Evolutionary conservation across 1,140 invertebrate genomes (phyloP).

Genomic region (Tetraneura akinire): DNA sequence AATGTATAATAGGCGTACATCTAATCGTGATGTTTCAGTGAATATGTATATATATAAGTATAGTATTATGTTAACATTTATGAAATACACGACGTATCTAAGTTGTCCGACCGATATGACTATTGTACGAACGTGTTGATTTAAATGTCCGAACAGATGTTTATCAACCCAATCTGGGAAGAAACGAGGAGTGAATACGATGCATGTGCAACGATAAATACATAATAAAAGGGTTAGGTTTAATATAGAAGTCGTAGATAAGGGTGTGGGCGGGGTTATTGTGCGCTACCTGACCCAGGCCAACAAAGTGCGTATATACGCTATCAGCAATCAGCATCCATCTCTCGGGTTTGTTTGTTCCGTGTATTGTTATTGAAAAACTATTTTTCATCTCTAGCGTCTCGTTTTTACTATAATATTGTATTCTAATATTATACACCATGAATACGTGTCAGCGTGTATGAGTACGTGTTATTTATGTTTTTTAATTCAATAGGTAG

Average conservation of each 20-base stretch:
- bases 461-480: no score
- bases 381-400: constrained; percentile 33
- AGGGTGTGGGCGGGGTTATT: constrained; percentile 35
- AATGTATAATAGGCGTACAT: not conserved
- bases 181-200: constrained; percentile 9
- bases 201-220: not conserved
- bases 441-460: no score
- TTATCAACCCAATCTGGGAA: constrained; percentile 35
- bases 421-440: no score
- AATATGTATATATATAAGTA: not conserved
- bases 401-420: not conserved
- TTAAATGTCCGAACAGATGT: constrained; percentile 40
- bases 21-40: constrained; percentile 9
- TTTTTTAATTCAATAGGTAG: no score
- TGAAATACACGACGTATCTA: constrained; percentile 24
- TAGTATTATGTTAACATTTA: constrained; percentile 34
- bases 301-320: not conserved
- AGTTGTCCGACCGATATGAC: constrained; percentile 32
- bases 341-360: constrained; percentile 20
- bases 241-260: constrained; percentile 40
- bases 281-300: constrained; percentile 39
- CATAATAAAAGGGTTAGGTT: constrained; percentile 31
- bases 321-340: constrained; percentile 28
- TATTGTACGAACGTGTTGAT: constrained; percentile 28
- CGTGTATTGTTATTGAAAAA: constrained; percentile 18